Base-by-base conservation (phyloP, 2,113 vertebrate species). In the Microtus ochrogaster region DNA sequence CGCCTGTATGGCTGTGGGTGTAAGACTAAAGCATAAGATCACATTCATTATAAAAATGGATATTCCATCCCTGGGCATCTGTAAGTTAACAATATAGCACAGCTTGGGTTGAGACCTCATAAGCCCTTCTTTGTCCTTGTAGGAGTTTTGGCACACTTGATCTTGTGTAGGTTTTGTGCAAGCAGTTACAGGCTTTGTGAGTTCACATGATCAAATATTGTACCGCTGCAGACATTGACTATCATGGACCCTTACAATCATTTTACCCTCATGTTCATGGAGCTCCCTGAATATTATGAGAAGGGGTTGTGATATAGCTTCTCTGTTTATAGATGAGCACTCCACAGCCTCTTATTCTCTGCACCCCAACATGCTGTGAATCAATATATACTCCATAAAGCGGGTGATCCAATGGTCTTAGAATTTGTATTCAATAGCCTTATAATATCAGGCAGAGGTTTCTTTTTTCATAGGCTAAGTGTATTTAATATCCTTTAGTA, bases 11-110 rank as follows among this genome's bases (percentile, higher is more conserved):
- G 7, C 1, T 2, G 22, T 44, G 73, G 39, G 12, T 44, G 4
- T 47, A 47, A 47, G 11, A 47, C 12, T 2, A 13, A 47, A 47
- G 26, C 74, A 77, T 77, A 2, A 77, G 26, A 28, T 39, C 22
- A 26, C 73, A 74, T 74, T 22, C 5, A 39, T 24, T 22, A 24
- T 39, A 39, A 74, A 24, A 74, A 74, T 7, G 4, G n/a, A n/a
- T 72, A n/a, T 7, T 9, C 10, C 7, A 3, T 22, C 70, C 0
- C 17, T 39, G 9, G 39, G 2, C n/a, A 41, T 39, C n/a, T 11
- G 26, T 44, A 22, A 44, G 39, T 44, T 74, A 11, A 22, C 39
- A 74, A 74, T 26, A 76, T 44, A 44, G 73, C 39, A 44, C 39
- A 41, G 22, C 22, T 76, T 44, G 24, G 1, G 24, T 14, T 47